Conservation (phyloP, 2,113 vertebrate genomes). For the Melozone crissalis region DNA sequence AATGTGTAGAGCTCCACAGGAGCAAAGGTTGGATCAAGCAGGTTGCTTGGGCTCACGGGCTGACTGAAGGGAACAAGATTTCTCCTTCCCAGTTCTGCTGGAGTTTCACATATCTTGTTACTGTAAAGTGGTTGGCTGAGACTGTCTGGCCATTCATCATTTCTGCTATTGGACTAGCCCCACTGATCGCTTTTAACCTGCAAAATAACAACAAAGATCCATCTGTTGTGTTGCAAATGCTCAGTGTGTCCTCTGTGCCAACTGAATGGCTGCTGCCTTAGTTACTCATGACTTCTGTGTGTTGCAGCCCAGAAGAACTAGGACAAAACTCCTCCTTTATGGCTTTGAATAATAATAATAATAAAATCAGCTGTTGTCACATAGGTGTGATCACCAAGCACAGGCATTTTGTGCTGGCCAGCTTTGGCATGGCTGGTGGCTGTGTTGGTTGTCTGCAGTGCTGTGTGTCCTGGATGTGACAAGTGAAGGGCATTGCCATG, state of each 20-base stretch:
- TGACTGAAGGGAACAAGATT: neutral
- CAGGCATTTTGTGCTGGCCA: neutral
- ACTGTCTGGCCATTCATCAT: neutral
- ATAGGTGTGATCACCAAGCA: neutral
- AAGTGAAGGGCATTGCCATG: neutral
- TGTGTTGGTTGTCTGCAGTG: neutral
- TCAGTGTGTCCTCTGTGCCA: neutral
- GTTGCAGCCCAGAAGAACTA: neutral
- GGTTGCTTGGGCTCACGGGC: neutral
- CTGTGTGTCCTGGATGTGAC: neutral
- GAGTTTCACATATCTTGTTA: neutral
- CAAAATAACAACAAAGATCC: neutral
- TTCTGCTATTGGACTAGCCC: neutral
- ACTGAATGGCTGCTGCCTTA: fast-evolving
- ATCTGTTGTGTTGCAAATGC: neutral
- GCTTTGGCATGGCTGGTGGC: neutral
- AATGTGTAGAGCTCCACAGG: neutral
- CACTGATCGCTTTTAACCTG: neutral
- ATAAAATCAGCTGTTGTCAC: neutral
- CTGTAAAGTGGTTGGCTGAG: neutral
- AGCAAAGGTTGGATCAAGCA: neutral
- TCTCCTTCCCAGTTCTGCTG: neutral
- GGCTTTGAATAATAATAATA: neutral
- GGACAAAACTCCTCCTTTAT: neutral
- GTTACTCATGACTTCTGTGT: neutral